Base-by-base conservation (phyloP, 2,113 vertebrate genomes). In the Ginglymostoma cirratum region DNA sequence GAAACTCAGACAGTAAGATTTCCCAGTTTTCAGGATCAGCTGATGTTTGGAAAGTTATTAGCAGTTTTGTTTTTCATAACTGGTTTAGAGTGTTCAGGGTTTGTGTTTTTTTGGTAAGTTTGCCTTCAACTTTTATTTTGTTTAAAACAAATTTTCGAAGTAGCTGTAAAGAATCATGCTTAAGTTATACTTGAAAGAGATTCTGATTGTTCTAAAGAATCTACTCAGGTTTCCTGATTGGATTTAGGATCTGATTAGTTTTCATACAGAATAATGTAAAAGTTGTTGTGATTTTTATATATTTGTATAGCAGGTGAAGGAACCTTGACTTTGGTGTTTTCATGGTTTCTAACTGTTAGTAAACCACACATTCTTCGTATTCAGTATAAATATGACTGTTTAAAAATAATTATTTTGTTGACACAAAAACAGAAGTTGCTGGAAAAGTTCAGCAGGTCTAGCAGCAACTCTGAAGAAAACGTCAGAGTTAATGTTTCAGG, bases 1-100 rank as follows among this genome's bases (percentile, higher is more conserved):
- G 38, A 94, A 94, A 48, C 66, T 94, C 93, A 72, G 93, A 42
- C 66, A 70, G 66, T 24, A 94, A 94, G 66, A 70, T 94, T 94
- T 69, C 66, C 93, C 87, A 90, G 87, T 90, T 90, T 90, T 61
- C 87, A 90, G 55, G 21, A 24, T 94, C 93, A 94, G 42, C 93
- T 70, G 93, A 94, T 94, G 93, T 70, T 94, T 45, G 93, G 38
- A 94, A 94, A 94, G 66, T 94, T 94, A 65, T 94, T 24, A 24
- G 38, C 66, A 45, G 67, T 94, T 45, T 70, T 23, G 93, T 94
- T 94, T 67, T 45, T 67, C 66, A 45, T 94, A 67, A 67, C 65
- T 67, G 90, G 14, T 92, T 83, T 38, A 94, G 93, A 17, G 87
- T 69, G 34, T 2, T 45, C 66, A 30, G 19, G 27, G 12, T 48